phyloP scores from a whole-genome alignment of 37 sponge, comb jelly and placozoan species.

The Chondrilla cf. caribensis region DNA sequence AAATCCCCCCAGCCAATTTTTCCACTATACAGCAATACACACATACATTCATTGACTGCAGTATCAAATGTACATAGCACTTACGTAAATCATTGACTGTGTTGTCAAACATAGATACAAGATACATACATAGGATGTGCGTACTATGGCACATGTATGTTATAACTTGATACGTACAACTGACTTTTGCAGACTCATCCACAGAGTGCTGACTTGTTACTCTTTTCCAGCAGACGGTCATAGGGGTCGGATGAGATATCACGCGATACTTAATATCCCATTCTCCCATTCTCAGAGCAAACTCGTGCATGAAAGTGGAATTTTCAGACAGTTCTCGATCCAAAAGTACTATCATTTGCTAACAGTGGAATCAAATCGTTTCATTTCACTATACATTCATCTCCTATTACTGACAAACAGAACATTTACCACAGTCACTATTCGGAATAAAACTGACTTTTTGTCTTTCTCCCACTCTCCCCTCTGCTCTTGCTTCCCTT shows the following conservation, averaged over 20 bases:
- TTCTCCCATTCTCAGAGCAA: conserved; percentile 28
- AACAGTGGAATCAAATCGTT: background rate
- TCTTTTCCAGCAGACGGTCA: conserved; percentile 56
- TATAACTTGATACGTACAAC: too few relatives aligned
- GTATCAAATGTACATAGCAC: too few relatives aligned
- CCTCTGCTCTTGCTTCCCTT: background rate
- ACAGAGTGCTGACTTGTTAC: conserved; percentile 40
- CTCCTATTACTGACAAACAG: background rate
- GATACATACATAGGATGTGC: too few relatives aligned
- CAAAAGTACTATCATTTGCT: conserved; percentile 60
- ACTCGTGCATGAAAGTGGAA: conserved; percentile 36
- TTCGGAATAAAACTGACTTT: background rate
- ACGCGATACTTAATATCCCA: conserved; percentile 36
- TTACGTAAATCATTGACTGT: too few relatives aligned
- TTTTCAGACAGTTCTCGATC: conserved; percentile 43
- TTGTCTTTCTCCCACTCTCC: conserved; percentile 27
- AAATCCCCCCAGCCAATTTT: too few relatives aligned
- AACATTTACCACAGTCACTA: too few relatives aligned
- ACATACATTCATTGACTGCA: too few relatives aligned
- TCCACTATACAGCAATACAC: too few relatives aligned
- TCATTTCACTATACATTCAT: background rate
- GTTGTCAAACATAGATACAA: too few relatives aligned
- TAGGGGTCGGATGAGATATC: background rate
- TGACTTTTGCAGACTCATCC: conserved; percentile 50
- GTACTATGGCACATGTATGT: too few relatives aligned